Conservation (phyloP, 2,888 invertebrate genomes). For the Papilio gigon region DNA sequence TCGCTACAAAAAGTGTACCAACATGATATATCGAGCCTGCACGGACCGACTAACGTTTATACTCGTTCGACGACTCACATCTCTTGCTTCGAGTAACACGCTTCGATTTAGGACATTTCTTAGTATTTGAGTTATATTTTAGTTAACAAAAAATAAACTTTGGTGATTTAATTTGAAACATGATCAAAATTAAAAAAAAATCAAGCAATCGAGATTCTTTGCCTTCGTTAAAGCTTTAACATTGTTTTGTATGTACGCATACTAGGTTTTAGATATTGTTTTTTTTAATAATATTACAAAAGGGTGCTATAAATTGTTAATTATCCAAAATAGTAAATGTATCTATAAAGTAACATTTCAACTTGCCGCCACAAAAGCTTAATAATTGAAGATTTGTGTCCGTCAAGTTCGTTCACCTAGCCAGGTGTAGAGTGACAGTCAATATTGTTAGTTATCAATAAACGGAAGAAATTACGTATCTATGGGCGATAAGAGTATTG, state of each 20-base stretch:
- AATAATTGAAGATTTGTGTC: slow-evolving; percentile 42
- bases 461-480: slow-evolving; percentile 74
- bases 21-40: slow-evolving; percentile 61
- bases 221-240: too few species aligned
- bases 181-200: too few species aligned
- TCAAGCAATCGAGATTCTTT: too few species aligned
- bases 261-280: too few species aligned
- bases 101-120: slow-evolving; percentile 12
- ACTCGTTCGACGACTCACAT: slow-evolving; percentile 48
- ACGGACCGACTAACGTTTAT: slow-evolving; percentile 57
- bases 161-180: too few species aligned
- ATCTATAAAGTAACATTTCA: neutral
- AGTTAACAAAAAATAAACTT: neutral
- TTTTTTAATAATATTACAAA: too few species aligned
- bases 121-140: neutral
- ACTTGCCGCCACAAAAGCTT: slow-evolving; percentile 11
- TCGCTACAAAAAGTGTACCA: slow-evolving; percentile 64
- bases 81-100: slow-evolving; percentile 7
- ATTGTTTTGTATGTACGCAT: too few species aligned
- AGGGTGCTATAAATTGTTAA: too few species aligned
- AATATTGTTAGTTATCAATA: slow-evolving; percentile 71
- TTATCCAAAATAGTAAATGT: too few species aligned
- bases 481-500: slow-evolving; percentile 64
- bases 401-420: slow-evolving; percentile 63
- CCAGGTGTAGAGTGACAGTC: slow-evolving; percentile 75